Conservation (phyloP, 2,113 vertebrate genomes). For the Syngnathoides biaculeatus region DNA sequence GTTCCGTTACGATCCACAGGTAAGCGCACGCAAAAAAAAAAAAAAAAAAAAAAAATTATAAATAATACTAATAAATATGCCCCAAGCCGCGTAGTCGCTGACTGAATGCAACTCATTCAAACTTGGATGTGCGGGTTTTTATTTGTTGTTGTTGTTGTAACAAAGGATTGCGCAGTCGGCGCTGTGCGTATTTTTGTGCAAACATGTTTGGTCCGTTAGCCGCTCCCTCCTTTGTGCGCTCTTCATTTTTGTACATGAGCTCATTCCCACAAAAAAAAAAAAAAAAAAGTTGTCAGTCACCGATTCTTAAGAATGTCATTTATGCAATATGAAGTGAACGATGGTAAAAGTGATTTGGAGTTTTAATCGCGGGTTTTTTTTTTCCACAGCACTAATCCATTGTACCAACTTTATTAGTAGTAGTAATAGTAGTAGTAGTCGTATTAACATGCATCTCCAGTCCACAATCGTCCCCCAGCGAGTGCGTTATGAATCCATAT, state of each 20-base stretch:
- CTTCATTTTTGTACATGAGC: neutral
- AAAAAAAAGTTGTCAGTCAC: neutral
- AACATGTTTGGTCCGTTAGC: conserved; percentile 14
- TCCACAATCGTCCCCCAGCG: neutral
- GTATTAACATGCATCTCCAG: neutral
- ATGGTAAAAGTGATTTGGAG: neutral
- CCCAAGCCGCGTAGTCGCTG: too few species aligned
- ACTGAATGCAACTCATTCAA: neutral
- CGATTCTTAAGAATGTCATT: neutral
- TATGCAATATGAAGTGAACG: neutral
- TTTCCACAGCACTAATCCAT: neutral
- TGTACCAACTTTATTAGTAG: neutral
- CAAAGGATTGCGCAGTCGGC: neutral
- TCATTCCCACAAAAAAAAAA: neutral
- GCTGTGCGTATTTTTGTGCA: neutral
- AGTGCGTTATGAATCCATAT: neutral
- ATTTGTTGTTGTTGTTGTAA: neutral
- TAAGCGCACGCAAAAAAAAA: conserved; percentile 31
- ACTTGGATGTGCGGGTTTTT: neutral
- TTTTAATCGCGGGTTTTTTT: neutral
- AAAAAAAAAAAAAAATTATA: neutral
- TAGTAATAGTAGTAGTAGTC: too few species aligned
- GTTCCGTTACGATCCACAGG: conserved; percentile 55
- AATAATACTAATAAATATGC: too few species aligned
- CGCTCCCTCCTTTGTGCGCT: conserved; percentile 45